Base-by-base conservation (phyloP, 2,888 invertebrate species). In the Mycogona germanica region DNA sequence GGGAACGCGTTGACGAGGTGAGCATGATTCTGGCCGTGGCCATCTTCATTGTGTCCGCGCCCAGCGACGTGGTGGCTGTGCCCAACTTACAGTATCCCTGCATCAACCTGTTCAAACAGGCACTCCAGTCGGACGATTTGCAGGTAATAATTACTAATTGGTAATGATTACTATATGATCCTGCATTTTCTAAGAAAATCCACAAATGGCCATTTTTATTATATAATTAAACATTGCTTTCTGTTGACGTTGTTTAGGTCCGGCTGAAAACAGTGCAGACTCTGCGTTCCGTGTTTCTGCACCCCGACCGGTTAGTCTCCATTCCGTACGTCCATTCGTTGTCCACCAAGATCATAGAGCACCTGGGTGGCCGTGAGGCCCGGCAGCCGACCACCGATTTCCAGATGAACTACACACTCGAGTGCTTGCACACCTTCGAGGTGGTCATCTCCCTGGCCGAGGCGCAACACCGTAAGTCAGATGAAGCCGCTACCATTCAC, bases 21-120 rank as follows among this genome's bases (percentile, higher is more conserved):
- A 84, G 87, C 1, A 83, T 93, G 71, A 80, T 97, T 70, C 75
- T 88, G 58, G 85, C 89, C 0, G 85, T 95, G 66, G 84, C 87
- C 2, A 87, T 89, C 7, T 85, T 96, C 63, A 79, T 95, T 57
- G 77, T 87, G 40, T 81, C 88, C 62, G 84, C 89, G 6, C 83
- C 87, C 1, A 77, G 83, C 1, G 77, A 81, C 61, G 82, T 86
- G 12, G 79, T 84, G 12, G 76, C 78, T 29, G 81, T 85, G 30
- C 84, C 87, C 12, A 84, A 87, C 63, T 72, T 95, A 51, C 85
- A 88, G 68, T 88, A 87, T 70, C 89, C 91, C 1, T 89, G 89
- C 66, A 86, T 95, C 63, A 88, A 92, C 73, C 84, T 92, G 66
- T 92, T 92, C 71, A 76, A 87, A 35, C 86, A 87, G 65, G 86